phyloP scores from a whole-genome alignment of 2,113 vertebrate genomes.

The Hemicordylus capensis region DNA sequence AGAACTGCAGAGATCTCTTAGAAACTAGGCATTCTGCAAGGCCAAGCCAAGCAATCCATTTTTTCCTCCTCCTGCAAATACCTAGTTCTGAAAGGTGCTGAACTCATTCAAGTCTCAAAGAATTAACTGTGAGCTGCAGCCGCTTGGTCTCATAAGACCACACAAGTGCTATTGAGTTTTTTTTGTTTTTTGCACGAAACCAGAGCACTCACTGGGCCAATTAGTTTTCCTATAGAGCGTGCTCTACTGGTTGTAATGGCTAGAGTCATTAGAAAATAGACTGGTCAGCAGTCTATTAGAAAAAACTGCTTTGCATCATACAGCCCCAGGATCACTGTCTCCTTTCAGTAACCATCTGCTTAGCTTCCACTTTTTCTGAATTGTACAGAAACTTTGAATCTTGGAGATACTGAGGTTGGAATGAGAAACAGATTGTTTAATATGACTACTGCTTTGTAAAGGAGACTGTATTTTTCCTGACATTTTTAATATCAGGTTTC shows the following conservation, averaged over 20 bases:
- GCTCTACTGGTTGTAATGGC: slow-evolving; percentile 31
- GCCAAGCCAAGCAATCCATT: slow-evolving; percentile 18
- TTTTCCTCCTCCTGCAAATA: slow-evolving; percentile 24
- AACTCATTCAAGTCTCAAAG: background rate
- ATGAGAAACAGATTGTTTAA: slow-evolving; percentile 8
- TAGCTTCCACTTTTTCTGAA: slow-evolving; percentile 6
- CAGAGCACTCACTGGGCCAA: slow-evolving; percentile 22
- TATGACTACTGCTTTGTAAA: background rate
- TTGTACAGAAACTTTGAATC: background rate
- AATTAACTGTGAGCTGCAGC: background rate
- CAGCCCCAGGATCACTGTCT: slow-evolving; percentile 5
- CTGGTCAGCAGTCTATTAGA: background rate
- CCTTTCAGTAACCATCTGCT: background rate
- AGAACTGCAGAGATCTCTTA: background rate
- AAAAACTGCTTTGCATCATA: background rate
- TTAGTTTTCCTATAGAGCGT: slow-evolving; percentile 26
- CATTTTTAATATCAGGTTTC: background rate
- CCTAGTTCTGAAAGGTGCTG: slow-evolving; percentile 7
- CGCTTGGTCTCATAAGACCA: background rate
- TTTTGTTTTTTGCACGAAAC: slow-evolving; percentile 47
- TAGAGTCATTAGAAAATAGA: too few species aligned
- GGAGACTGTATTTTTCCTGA: background rate
- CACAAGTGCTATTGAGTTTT: slow-evolving; percentile 21
- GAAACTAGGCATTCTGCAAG: background rate
- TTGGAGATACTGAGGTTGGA: background rate